A percentile compares a stretch with the other conserved stretches of the same genome.
These are phyloP conservation scores for Nannobrachium achirus DNA, from an alignment of 2,113 vertebrate species.

Conservation along the genomic window DNA sequence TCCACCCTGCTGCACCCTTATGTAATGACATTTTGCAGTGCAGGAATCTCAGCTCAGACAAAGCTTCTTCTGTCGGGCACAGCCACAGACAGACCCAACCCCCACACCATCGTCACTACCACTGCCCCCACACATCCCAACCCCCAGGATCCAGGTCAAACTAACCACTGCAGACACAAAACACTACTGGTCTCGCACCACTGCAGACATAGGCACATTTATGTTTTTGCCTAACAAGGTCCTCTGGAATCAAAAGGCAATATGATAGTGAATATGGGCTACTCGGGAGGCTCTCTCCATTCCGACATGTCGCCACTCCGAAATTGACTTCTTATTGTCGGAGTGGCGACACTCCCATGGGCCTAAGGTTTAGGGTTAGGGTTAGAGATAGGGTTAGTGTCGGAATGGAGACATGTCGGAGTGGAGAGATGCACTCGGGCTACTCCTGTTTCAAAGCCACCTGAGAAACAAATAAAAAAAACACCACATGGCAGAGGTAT, in stretches of 20 bases:
- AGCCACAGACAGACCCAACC: constrained; percentile 42
- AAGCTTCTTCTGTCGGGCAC: constrained; percentile 68
- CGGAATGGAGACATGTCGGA: too few relatives aligned
- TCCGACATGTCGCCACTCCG: too few relatives aligned
- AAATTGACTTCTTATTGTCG: too few relatives aligned
- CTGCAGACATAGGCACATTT: constrained; percentile 1
- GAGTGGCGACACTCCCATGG: too few relatives aligned
- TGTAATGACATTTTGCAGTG: constrained; percentile 74
- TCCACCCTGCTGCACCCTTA: constrained; percentile 58
- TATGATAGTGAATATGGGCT: background rate
- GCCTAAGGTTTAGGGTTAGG: too few relatives aligned
- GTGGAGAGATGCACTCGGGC: too few relatives aligned
- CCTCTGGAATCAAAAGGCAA: background rate
- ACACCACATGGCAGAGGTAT: too few relatives aligned
- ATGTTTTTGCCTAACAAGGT: constrained; percentile 15
- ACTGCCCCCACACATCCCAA: constrained; percentile 18
- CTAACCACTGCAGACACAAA: background rate
- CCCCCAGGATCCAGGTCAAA: constrained; percentile 51
- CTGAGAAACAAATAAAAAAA: constrained; percentile 2
- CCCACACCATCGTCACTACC: constrained; percentile 43
- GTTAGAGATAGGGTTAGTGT: too few relatives aligned
- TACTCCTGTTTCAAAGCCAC: constrained; percentile 19
- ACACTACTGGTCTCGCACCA: constrained; percentile 15
- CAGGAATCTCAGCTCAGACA: constrained; percentile 78
- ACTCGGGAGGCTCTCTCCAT: too few relatives aligned